phyloP scores from a whole-genome alignment of 2,113 vertebrate genomes.

The Origma solitaria region DNA sequence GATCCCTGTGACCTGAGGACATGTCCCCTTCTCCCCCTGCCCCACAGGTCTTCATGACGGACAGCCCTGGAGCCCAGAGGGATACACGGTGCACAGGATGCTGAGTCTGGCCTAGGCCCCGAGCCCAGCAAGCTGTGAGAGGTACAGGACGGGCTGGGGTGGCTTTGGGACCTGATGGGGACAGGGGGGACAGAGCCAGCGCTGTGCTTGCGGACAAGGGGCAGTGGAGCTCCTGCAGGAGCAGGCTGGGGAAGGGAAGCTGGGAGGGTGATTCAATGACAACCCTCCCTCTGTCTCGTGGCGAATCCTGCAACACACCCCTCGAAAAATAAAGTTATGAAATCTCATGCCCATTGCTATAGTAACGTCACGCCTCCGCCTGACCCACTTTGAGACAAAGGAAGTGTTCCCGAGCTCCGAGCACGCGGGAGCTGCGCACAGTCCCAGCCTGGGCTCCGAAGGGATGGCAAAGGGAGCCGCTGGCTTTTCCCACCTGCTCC shows the following conservation, averaged over 20 bases:
- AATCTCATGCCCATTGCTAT: conserved; percentile 35
- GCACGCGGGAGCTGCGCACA: background rate
- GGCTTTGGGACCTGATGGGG: background rate
- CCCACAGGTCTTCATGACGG: conserved; percentile 44
- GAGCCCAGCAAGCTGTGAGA: conserved; percentile 2
- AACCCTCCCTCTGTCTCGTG: background rate
- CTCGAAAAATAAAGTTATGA: conserved; percentile 19
- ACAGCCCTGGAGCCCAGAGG: conserved; percentile 4
- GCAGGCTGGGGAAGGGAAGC: background rate
- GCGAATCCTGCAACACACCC: background rate
- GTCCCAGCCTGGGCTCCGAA: background rate
- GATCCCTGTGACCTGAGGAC: background rate
- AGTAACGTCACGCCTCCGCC: conserved; percentile 29
- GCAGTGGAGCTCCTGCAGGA: background rate
- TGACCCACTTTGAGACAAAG: conserved; percentile 62
- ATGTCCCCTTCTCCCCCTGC: background rate
- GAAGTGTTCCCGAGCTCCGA: background rate
- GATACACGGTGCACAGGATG: background rate
- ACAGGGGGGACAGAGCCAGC: rapidly evolving
- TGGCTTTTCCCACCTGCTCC: background rate
- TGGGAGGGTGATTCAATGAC: background rate
- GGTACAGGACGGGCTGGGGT: background rate
- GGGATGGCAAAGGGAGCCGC: background rate
- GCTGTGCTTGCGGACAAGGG: background rate
- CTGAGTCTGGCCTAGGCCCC: conserved; percentile 17